Percentiles rank a stretch among this genome's conserved stretches.
These are phyloP conservation scores for Pristionchus mayeri DNA, from an alignment of 2,888 invertebrate genomes.

Conservation along the genomic window DNA sequence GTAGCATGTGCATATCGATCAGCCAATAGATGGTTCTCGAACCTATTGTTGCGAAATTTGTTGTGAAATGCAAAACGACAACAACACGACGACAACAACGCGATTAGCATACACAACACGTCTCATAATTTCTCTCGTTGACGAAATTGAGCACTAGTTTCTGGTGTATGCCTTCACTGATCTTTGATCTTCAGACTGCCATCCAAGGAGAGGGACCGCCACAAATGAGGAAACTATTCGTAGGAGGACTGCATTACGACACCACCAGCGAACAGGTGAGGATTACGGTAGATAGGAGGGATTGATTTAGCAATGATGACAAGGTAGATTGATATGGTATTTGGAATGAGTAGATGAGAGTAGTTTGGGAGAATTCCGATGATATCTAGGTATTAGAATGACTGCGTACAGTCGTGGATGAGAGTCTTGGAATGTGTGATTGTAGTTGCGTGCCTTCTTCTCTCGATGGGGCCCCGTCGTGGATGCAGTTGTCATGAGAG, in stretches of 20 bases:
- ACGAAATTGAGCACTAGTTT: not conserved
- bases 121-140: not conserved
- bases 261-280: constrained; percentile 73
- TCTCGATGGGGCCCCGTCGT: constrained; percentile 37
- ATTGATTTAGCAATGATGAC: not conserved
- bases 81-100: not conserved
- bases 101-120: not conserved
- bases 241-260: constrained; percentile 74
- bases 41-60: too few relatives aligned
- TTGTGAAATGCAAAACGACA: not conserved
- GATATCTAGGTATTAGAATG: too few relatives aligned
- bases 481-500: constrained; percentile 45
- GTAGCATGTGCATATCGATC: not conserved
- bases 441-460: constrained; percentile 38
- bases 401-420: not conserved
- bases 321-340: not conserved
- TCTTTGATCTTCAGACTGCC: constrained; percentile 34
- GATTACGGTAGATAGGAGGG: not conserved
- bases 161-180: not conserved
- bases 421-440: not conserved
- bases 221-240: constrained; percentile 74
- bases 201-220: constrained; percentile 66
- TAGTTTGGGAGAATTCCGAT: too few relatives aligned
- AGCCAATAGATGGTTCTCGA: too few relatives aligned
- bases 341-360: not conserved